phyloP scores from a whole-genome alignment of 1,140 invertebrate genomes.

The Maniola jurtina region DNA sequence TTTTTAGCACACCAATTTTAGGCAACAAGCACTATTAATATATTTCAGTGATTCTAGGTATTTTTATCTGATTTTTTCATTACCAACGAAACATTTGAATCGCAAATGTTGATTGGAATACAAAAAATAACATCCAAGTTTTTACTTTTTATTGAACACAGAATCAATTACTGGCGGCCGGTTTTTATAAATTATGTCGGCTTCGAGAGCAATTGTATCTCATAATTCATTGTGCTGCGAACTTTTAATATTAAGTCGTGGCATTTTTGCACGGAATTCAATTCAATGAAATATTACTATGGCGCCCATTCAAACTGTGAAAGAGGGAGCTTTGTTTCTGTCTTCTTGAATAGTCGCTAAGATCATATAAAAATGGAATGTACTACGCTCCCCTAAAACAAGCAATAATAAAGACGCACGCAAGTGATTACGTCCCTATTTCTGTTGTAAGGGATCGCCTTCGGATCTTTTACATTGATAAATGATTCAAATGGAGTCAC shows the following conservation, averaged over 20 bases:
- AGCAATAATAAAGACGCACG: constrained; percentile 60
- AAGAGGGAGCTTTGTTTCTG: constrained; percentile 23
- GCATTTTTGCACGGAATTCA: not conserved
- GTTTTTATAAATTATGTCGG: constrained; percentile 4
- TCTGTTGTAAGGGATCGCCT: constrained; percentile 63
- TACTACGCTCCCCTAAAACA: constrained; percentile 33
- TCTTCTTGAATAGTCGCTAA: constrained; percentile 5
- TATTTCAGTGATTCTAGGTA: too few species aligned
- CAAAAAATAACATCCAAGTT: not conserved
- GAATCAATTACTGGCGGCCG: constrained; percentile 1
- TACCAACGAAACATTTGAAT: not conserved
- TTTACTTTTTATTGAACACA: constrained; percentile 2
- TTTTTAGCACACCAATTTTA: not conserved
- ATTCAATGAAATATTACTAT: constrained; percentile 11
- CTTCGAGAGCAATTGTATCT: not conserved
- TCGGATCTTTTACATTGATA: constrained; percentile 66
- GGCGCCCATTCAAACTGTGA: constrained; percentile 1
- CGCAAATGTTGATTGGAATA: not conserved
- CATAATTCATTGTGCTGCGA: constrained; percentile 1
- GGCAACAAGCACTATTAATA: too few species aligned
- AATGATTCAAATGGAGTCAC: constrained; percentile 61
- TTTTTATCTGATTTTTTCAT: not conserved
- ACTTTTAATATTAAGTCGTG: not conserved
- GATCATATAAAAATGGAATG: not conserved
- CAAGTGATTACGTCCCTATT: constrained; percentile 57